Base-by-base conservation (phyloP, 2,113 vertebrate species). In the Aspidoscelis tigris region DNA sequence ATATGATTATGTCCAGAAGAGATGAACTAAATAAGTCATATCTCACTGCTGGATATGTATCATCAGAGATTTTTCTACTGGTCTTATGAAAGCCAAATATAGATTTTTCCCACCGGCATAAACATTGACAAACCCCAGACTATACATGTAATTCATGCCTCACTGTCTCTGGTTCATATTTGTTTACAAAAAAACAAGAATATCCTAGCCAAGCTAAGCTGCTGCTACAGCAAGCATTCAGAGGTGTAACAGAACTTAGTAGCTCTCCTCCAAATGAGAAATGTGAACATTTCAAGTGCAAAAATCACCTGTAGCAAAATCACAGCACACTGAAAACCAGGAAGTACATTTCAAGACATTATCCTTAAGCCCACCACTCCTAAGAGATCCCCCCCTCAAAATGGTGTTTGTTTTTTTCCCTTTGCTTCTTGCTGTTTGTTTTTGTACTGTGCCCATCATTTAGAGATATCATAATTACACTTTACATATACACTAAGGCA, bases 1-100 rank as follows among this genome's bases (percentile, higher is more conserved):
- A 58, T 87, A 68, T 85, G 90, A 89, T 83, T 89, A 85, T 2
- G 18, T 83, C 41, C 78, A 83, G 66, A 86, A 92, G 90, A 89
- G 73, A 84, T 77, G 87, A 76, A 87, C 76, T 79, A 83, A 20
- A 91, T 89, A 88, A 91, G 81, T 86, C 75, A 76, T 55, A 78
- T 88, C 85, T 88, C 78, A 76, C 41, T 82, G 58, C 33, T 78
- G 81, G 76, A 74, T 58, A 9, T 66, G 58, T 53, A 84, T 89
- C 85, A 68, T 50, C 87, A 86, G n/a, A 84, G 74, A 80, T 39
- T 89, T 91, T 92, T 86, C 85, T 74, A 87, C 43, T 85, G 87
- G 83, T 12, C 76, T 64, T 83, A 22, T 47, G 73, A 83, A 70
- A 89, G 84, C 12, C 53, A 89, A 47, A 43, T 69, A 76, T 50